These are phyloP conservation scores for Babylonia areolata DNA, from an alignment of 1,140 invertebrate genomes.

Conservation along the genomic window DNA sequence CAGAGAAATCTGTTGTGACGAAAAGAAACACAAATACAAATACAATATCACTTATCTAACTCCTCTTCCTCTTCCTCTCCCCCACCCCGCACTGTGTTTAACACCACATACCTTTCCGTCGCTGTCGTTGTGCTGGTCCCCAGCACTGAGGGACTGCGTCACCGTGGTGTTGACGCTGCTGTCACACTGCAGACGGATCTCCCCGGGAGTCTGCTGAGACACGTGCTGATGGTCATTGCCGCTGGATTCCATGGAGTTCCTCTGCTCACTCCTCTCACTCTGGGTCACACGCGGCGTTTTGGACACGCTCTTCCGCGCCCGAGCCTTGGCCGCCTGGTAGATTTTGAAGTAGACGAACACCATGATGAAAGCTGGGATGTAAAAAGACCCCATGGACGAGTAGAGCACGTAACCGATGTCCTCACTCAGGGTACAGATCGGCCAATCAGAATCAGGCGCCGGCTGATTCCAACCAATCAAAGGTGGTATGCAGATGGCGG, in stretches of 20 bases:
- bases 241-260: conserved; percentile 52
- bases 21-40: no score
- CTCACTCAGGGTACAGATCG: conserved; percentile 75
- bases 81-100: no score
- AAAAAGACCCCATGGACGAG: conserved; percentile 78
- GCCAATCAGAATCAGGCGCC: conserved; percentile 68
- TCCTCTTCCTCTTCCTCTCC: no score
- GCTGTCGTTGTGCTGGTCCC: no score
- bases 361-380: conserved; percentile 77
- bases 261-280: conserved; percentile 39
- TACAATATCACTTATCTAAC: no score
- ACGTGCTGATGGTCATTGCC: conserved; percentile 35
- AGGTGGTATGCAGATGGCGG: conserved; percentile 96
- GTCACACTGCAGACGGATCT: background rate
- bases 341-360: conserved; percentile 77
- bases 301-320: conserved; percentile 84
- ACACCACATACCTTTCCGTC: no score
- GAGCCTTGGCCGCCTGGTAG: conserved; percentile 67
- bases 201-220: background rate
- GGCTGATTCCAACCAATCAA: conserved; percentile 95
- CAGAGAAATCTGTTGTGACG: no score
- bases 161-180: background rate
- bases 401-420: conserved; percentile 77
- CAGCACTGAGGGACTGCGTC: background rate
- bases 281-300: conserved; percentile 43